Evolutionary conservation across 2,888 invertebrate genomes (phyloP).

Genomic region (Alsophila aescularia): DNA sequence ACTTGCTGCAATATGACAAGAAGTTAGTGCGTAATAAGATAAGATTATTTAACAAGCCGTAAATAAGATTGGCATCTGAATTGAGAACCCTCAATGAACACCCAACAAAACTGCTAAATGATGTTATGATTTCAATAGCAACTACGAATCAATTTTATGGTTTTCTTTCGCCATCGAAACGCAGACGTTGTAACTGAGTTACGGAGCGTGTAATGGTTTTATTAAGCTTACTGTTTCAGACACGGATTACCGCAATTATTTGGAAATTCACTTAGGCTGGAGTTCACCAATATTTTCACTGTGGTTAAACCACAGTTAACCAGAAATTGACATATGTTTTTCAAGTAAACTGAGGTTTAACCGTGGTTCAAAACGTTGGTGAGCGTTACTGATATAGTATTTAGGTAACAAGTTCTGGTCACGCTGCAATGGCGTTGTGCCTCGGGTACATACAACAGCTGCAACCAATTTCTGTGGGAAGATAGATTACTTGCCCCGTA

Average conservation of each 20-base stretch:
- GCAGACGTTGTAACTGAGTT: constrained; percentile 40
- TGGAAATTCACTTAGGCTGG: constrained; percentile 25
- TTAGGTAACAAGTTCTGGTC: constrained; percentile 39
- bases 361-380: too few species aligned
- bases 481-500: neutral
- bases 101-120: constrained; percentile 7
- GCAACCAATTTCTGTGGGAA: neutral
- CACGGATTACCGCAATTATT: constrained; percentile 42
- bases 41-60: too few species aligned
- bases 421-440: constrained; percentile 27
- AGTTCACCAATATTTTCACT: too few species aligned
- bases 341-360: too few species aligned
- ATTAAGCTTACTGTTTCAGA: constrained; percentile 42
- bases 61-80: too few species aligned
- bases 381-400: constrained; percentile 17
- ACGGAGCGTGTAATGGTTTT: constrained; percentile 48
- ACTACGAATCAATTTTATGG: constrained; percentile 46
- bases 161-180: constrained; percentile 44
- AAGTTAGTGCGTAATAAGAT: too few species aligned
- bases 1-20: too few species aligned
- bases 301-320: too few species aligned
- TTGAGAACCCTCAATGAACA: too few species aligned
- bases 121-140: constrained; percentile 31
- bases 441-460: neutral
- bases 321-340: too few species aligned